Percentiles rank a stretch among this genome's conserved stretches.
phyloP scores from a whole-genome alignment of 2,113 vertebrate genomes.

The Scytalopus superciliaris region DNA sequence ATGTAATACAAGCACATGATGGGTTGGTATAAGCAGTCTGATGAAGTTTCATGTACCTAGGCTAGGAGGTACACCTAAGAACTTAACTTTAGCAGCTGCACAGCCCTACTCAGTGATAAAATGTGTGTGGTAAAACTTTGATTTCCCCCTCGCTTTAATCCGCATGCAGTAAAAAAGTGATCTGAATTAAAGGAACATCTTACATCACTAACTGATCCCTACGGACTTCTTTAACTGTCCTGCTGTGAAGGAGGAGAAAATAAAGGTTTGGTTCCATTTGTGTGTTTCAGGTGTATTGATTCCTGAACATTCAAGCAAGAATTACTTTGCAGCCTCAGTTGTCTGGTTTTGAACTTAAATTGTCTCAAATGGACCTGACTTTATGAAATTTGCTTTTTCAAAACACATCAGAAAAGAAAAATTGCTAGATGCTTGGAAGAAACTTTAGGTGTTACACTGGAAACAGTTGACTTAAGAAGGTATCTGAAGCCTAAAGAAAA shows the following conservation, averaged over 20 bases:
- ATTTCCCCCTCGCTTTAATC: background rate
- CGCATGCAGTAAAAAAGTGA: background rate
- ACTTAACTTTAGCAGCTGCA: background rate
- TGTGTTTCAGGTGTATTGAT: background rate
- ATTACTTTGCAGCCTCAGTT: background rate
- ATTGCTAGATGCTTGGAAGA: background rate
- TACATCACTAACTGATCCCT: background rate
- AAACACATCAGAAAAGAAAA: background rate
- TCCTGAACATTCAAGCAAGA: background rate
- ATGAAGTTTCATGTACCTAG: background rate
- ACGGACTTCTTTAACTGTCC: background rate
- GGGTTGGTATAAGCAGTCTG: background rate
- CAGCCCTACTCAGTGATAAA: background rate
- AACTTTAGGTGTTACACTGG: background rate
- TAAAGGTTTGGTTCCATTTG: background rate
- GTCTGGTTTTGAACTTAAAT: background rate
- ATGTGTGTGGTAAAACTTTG: background rate
- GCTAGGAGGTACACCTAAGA: background rate
- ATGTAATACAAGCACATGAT: rapidly evolving
- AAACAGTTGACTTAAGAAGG: background rate
- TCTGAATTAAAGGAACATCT: background rate
- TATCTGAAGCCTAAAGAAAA: background rate
- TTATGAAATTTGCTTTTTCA: background rate
- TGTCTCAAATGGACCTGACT: background rate
- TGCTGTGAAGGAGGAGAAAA: background rate